Conservation (phyloP, 2,797 vertebrate genomes). For the Florisuga fusca region DNA sequence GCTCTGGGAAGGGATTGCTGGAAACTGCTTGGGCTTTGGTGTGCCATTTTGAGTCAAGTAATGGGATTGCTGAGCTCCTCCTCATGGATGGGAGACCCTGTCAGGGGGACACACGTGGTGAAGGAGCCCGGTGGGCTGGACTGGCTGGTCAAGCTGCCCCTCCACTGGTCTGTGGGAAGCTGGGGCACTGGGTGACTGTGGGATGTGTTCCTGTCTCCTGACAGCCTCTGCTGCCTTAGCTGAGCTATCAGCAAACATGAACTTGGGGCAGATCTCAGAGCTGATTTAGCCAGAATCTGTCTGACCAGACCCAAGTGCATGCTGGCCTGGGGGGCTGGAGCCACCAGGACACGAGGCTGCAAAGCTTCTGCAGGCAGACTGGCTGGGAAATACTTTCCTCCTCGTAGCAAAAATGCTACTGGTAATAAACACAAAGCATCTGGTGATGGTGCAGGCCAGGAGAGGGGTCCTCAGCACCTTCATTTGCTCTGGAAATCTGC, state of each 20-base stretch:
- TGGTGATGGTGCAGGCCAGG: background rate
- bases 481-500: background rate
- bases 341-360: background rate
- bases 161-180: background rate
- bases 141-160: background rate
- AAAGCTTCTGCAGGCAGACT: background rate
- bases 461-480: background rate
- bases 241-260: background rate
- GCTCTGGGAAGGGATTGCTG: background rate
- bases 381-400: background rate
- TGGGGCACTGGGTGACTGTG: background rate
- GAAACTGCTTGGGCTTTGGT: background rate
- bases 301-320: background rate
- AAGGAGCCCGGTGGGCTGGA: background rate
- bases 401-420: background rate
- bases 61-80: background rate
- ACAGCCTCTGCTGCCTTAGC: background rate
- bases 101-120: accelerated
- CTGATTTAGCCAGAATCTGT: conserved; percentile 11
- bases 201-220: background rate
- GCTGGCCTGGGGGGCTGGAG: background rate
- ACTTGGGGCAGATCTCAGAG: background rate
- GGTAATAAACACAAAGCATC: background rate
- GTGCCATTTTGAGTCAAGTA: background rate
- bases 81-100: accelerated